Evolutionary conservation across 2,888 invertebrate genomes (phyloP).

Genomic region (Standfussiana lucernea): DNA sequence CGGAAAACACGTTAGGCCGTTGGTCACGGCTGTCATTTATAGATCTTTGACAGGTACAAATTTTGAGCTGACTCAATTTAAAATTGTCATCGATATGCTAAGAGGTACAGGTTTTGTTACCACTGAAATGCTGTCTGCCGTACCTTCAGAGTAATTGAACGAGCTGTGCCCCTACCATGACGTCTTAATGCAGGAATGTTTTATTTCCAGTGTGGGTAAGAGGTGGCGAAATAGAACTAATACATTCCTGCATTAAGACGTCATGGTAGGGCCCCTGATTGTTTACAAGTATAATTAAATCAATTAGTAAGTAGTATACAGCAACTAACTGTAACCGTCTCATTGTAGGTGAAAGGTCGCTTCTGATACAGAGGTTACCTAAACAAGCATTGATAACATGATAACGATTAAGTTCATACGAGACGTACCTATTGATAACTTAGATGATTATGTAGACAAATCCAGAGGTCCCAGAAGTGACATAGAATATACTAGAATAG

Average conservation of each 20-base stretch:
- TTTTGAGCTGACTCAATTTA: background rate
- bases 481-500: no score
- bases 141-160: background rate
- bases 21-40: no score
- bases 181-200: no score
- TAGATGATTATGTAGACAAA: background rate
- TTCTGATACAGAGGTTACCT: constrained; percentile 4
- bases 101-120: background rate
- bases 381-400: background rate
- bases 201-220: no score
- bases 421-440: background rate
- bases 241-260: no score
- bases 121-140: background rate
- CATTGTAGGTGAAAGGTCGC: background rate
- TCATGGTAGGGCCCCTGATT: no score
- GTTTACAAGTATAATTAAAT: constrained; percentile 1
- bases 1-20: background rate
- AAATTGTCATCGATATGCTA: background rate
- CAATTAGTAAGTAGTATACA: background rate
- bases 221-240: no score
- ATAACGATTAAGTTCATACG: background rate
- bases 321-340: background rate
- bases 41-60: no score
- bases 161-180: no score
- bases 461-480: background rate